Evolutionary conservation across 2,113 vertebrate genomes (phyloP).

Genomic region (Macrotis lagotis): DNA sequence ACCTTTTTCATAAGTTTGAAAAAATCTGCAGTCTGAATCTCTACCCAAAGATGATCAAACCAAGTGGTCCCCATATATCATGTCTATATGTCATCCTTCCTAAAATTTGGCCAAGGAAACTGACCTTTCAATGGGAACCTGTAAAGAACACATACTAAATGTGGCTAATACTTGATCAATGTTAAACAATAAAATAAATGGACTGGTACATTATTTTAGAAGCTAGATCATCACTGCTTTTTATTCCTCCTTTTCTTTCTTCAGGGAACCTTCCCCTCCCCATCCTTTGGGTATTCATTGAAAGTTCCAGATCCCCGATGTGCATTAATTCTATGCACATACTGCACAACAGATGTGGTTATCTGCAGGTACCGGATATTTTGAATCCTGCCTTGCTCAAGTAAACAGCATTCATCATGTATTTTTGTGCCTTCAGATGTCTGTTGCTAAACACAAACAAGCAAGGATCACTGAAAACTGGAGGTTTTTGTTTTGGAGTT

Average conservation of each 20-base stretch:
- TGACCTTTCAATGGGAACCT: neutral
- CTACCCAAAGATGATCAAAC: neutral
- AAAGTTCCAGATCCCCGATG: neutral
- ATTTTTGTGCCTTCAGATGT: conserved; percentile 17
- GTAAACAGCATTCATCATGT: neutral
- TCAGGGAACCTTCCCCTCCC: neutral
- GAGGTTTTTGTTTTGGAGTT: neutral
- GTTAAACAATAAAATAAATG: neutral
- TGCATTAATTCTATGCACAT: neutral
- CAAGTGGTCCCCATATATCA: neutral
- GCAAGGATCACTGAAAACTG: neutral
- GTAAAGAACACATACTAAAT: neutral
- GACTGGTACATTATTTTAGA: neutral
- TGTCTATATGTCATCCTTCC: neutral
- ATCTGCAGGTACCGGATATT: neutral
- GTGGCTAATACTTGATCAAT: neutral
- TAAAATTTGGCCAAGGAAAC: neutral
- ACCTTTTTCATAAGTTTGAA: neutral
- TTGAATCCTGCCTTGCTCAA: conserved; percentile 11
- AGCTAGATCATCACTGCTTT: neutral
- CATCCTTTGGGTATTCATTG: conserved; percentile 4
- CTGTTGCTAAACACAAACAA: conserved; percentile 29
- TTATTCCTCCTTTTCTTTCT: neutral
- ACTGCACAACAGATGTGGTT: neutral
- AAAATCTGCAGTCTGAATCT: neutral